Conservation (phyloP, 2,797 vertebrate genomes). For the Typhlichthys subterraneus region DNA sequence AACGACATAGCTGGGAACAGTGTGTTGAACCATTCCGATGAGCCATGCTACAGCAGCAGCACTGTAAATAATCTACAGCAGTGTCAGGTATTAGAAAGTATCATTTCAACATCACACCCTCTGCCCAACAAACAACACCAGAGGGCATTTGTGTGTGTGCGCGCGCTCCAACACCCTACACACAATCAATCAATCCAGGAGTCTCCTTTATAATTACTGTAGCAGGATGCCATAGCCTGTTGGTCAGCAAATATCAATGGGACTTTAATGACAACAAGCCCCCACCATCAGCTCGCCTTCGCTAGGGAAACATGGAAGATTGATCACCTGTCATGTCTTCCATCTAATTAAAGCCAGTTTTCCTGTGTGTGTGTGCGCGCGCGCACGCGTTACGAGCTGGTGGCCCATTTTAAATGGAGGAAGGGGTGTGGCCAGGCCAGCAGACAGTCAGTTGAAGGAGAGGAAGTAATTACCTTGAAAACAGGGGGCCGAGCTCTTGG, state of each 20-base stretch:
- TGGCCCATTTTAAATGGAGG: slow-evolving; percentile 66
- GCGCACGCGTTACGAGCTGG: slow-evolving; percentile 53
- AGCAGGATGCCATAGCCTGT: slow-evolving; percentile 39
- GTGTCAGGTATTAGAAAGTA: slow-evolving; percentile 2
- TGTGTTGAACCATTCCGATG: background rate
- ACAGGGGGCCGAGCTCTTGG: slow-evolving; percentile 79
- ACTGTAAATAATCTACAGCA: slow-evolving; percentile 7
- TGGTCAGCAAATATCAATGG: slow-evolving; percentile 51
- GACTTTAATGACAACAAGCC: slow-evolving; percentile 41
- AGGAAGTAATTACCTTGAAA: slow-evolving; percentile 87
- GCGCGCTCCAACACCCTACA: background rate
- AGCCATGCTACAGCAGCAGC: background rate
- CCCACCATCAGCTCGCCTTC: slow-evolving; percentile 16
- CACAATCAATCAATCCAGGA: slow-evolving; percentile 1
- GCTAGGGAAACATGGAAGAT: slow-evolving; percentile 52
- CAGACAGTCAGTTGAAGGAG: slow-evolving; percentile 43
- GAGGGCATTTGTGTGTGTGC: background rate
- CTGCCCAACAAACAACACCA: too few species aligned
- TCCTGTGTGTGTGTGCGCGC: slow-evolving; percentile 24
- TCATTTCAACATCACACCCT: slow-evolving; percentile 3
- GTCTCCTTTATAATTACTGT: slow-evolving; percentile 24
- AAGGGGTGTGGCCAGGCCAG: slow-evolving; percentile 46
- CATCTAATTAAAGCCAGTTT: slow-evolving; percentile 67
- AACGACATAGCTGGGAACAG: background rate
- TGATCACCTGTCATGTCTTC: slow-evolving; percentile 70